These are phyloP conservation scores for Phalera bucephala DNA, from an alignment of 2,888 invertebrate species.

Conservation along the genomic window DNA sequence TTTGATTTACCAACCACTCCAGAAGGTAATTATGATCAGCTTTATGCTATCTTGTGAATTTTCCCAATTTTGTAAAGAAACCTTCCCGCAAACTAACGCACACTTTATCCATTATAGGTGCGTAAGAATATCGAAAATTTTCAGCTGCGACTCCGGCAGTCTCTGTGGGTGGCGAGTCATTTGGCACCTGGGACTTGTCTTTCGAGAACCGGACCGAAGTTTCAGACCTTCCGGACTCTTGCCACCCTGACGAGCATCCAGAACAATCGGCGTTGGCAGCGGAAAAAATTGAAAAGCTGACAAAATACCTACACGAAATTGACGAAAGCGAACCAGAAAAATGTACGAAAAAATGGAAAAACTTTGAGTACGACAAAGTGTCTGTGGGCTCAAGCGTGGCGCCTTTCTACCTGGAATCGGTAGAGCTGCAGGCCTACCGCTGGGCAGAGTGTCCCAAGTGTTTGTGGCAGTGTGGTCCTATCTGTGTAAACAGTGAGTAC, in stretches of 20 bases:
- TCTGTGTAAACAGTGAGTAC: constrained; percentile 61
- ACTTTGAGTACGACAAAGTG: constrained; percentile 45
- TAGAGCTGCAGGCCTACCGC: constrained; percentile 45
- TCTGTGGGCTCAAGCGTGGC: constrained; percentile 27
- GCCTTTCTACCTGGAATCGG: constrained; percentile 45
- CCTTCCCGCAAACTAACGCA: no score
- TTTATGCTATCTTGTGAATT: no score
- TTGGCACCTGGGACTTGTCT: constrained; percentile 52
- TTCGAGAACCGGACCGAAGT: constrained; percentile 55
- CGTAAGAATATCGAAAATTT: constrained; percentile 62
- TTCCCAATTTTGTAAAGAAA: no score
- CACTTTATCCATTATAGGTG: constrained; percentile 53
- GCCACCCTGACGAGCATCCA: constrained; percentile 39
- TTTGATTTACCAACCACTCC: no score
- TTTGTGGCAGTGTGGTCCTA: constrained; percentile 76
- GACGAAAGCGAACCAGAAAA: constrained; percentile 24
- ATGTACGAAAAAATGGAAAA: constrained; percentile 66
- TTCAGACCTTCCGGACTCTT: constrained; percentile 45
- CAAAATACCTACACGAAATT: constrained; percentile 63
- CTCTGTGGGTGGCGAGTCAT: constrained; percentile 45
- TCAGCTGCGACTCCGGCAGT: constrained; percentile 63
- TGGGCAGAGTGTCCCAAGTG: constrained; percentile 62
- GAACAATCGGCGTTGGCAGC: constrained; percentile 46
- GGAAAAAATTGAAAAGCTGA: constrained; percentile 79
- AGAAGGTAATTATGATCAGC: no score